Base-by-base conservation (phyloP, 1,140 invertebrate genomes). In the Papilio machaon region DNA sequence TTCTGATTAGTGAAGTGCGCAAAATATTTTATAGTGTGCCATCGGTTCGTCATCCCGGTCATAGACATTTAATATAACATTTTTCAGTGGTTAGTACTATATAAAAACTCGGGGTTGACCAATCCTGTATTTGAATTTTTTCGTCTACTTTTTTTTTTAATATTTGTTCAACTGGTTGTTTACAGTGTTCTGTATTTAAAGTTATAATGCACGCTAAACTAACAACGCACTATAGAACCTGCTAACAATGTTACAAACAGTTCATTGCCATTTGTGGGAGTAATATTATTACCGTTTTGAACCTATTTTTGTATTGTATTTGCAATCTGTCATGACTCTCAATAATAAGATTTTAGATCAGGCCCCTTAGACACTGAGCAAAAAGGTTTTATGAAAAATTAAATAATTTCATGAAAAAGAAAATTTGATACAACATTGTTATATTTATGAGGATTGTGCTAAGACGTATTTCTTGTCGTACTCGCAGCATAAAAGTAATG, bases 171-270 rank as follows among this genome's bases (percentile, higher is more conserved):
- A n/a, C 13, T 9, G 10, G 30, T 64, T 64, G 60, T 64, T 64
- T 64, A 23, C 58, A 64, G 60, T 30, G 60, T 13, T 35, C 60
- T 4, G 60, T 64, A 64, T 64, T 64, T 64, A 64, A 64, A 64
- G 23, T 58, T 23, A 64, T 64, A 64, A 30, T 23, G 60, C 60
- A 30, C 60, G 23, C 60, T 64, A 64, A 64, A 64, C 60, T 19
- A 64, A 64, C 60, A 64, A 64, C 60, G 60, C 60, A 30, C 19
- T 23, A 15, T 0, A 15, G 6, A n/a, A 64, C 60, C 23, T 64
- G 60, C 60, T 64, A 30, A 58, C 54, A 64, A 64, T 30, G 19
- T 64, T 64, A 64, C 19, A 23, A 64, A 64, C 19, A 30, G 60
- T 23, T 64, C 60, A 30, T 30, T 64, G 60, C 23, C 60, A 64